Base-by-base conservation (phyloP, 2,888 invertebrate genomes). In the Scaptomyza flava region DNA sequence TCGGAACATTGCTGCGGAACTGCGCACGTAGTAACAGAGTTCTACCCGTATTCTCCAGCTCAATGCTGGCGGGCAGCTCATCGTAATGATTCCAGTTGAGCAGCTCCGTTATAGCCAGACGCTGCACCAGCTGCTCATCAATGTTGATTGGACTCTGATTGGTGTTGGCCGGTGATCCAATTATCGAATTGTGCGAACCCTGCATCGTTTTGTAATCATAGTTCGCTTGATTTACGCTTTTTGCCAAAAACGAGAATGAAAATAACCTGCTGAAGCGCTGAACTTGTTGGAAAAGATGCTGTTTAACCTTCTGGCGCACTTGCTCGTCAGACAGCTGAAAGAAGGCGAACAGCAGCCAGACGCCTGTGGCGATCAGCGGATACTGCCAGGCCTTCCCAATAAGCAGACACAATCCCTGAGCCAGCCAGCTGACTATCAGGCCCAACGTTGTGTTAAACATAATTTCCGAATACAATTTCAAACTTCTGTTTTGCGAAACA, bases 11-110 rank as follows among this genome's bases (percentile, higher is more conserved):
- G 11, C 87, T 85, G 12, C 72, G 63, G 58, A 82, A 92, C 41
- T 77, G 67, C 8, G 91, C 91, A 12, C 82, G 89, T 2, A 92
- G 53, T 41, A 89, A 47, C 30, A 92, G 84, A 70, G 72, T 93
- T 68, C 93, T 92, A 3, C 94, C 93, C 58, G 93, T 93, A 74
- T 94, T 94, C 59, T 91, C 89, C 48, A 94, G 80, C 41, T 91
- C 90, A 78, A 94, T 91, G 41, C 92, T 91, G 5, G 68, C 53
- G 0, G 94, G 94, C 30, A 91, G 75, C 14, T 91, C 90, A 45
- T 92, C 90, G 81, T 94, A 94, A 65, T 93, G 93, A 12, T 84
- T 91, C 91, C 94, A 94, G 66, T 89, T 90, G 8, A 94, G 90
- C 12, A 92, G 90, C 69, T 92, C 91, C 4, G 90, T 82, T 34